phyloP scores from a whole-genome alignment of 2,888 invertebrate species.

The Hydrotaea cyrtoneurina region DNA sequence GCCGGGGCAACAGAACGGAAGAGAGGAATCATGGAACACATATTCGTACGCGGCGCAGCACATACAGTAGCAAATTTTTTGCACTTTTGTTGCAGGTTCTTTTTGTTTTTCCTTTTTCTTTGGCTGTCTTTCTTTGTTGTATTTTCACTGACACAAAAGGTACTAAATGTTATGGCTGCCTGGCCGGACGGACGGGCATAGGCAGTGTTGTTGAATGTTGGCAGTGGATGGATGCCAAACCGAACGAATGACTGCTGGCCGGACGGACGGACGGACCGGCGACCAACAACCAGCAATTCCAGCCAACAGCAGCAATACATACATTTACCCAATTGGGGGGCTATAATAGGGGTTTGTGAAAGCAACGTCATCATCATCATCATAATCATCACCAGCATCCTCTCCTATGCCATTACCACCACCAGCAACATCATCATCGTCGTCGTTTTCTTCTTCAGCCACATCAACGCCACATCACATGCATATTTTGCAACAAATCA shows the following conservation, averaged over 20 bases:
- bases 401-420: neutral
- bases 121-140: conserved; percentile 14
- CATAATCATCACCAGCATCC: conserved; percentile 67
- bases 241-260: neutral
- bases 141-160: conserved; percentile 38
- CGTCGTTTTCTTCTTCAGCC: neutral
- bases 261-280: neutral
- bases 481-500: conserved; percentile 78
- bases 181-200: neutral
- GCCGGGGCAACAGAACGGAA: neutral
- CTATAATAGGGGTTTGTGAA: conserved; percentile 50
- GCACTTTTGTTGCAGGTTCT: conserved; percentile 5
- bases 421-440: neutral
- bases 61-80: conserved; percentile 54
- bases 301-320: neutral
- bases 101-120: conserved; percentile 5
- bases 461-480: conserved; percentile 63
- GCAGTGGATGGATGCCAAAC: neutral
- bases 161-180: conserved; percentile 6
- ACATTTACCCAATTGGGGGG: neutral
- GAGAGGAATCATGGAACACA: conserved; percentile 64
- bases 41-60: conserved; percentile 38
- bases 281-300: neutral
- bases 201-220: neutral
- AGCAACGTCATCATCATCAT: conserved; percentile 65